Base-by-base conservation (phyloP, 2,797 vertebrate genomes). In the Ammospiza maritima region DNA sequence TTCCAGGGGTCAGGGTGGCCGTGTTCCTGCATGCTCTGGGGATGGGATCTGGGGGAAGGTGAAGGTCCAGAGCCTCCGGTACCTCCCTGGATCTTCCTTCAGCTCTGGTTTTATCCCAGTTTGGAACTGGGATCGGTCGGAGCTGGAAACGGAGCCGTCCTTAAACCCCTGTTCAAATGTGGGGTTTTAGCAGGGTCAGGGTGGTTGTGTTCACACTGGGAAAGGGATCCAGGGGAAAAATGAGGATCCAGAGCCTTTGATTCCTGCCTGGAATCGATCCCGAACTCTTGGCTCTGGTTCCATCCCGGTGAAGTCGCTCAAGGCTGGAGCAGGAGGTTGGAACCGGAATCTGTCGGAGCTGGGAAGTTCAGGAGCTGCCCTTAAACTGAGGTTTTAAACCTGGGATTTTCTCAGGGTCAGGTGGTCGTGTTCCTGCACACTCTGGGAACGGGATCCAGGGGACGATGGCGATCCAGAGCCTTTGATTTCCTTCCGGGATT, bases 51-150 rank as follows among this genome's bases (percentile, higher is more conserved):
- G 0, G 26, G 57, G 20, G 4, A 23, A 47, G 10, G 4, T 3
- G 27, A 38, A 9, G 67, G 0, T 25, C 25, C 70, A 14, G 44
- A 30, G 2, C 36, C 70, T 29, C 58, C 1, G 8, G 1, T 9
- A 23, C 10, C 4, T 4, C 3, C 13, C 20, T 3, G 8, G 54
- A 42, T 29, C 15, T 15, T 34, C 30, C 54, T 1, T 30, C 1
- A 5, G 34, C 4, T n/a, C 27, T 0, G 2, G 18, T 2, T n/a
- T 57, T 11, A 17, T 32, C 75, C 64, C 12, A 3, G 11, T 0
- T 3, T 5, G 40, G 94, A 91, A 58, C 72, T 1, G 80, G 48
- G 2, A 32, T 32, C 21, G 10, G 36, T 5, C 4, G 6, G 36
- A 19, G 29, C 29, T 42, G 67, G 69, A 5, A 20, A 12, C 0